Evolutionary conservation across 2,888 invertebrate genomes (phyloP).

Genomic region (Caenorhabditis drosophilae): DNA sequence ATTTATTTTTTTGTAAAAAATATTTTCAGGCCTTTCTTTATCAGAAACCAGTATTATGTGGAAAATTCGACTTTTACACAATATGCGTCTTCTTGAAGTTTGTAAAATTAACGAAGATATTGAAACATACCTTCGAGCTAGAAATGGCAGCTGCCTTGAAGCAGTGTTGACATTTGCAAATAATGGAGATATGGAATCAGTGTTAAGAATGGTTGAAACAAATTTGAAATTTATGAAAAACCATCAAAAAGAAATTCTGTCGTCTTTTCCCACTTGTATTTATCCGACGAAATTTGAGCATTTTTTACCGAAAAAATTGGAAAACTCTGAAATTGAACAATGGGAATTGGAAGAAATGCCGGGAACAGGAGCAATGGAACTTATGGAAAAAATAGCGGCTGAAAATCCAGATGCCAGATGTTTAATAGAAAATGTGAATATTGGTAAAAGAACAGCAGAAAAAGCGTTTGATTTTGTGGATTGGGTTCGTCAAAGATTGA

Average conservation of each 20-base stretch:
- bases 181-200: conserved; percentile 28
- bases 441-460: conserved; percentile 12
- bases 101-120: conserved; percentile 31
- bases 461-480: conserved; percentile 17
- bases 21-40: conserved; percentile 6
- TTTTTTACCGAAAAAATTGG: conserved; percentile 22
- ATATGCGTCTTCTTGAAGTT: conserved; percentile 32
- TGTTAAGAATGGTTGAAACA: conserved; percentile 22
- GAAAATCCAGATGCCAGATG: conserved; percentile 15
- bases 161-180: conserved; percentile 46
- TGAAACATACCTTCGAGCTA: conserved; percentile 35
- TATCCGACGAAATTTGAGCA: conserved; percentile 28
- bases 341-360: conserved; percentile 29
- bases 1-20: not conserved
- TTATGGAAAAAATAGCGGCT: conserved; percentile 3
- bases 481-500: conserved; percentile 34
- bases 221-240: conserved; percentile 18
- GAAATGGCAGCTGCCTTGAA: conserved; percentile 32
- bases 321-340: too few species aligned
- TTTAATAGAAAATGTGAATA: conserved; percentile 13
- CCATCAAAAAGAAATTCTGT: conserved; percentile 25
- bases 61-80: conserved; percentile 34
- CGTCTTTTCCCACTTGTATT: conserved; percentile 28
- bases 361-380: conserved; percentile 1
- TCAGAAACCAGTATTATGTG: conserved; percentile 17